Evolutionary conservation across 1,140 invertebrate species (phyloP), one percentile per base, ranked within the genome.

Genomic region (Palaemon carinicauda): DNA sequence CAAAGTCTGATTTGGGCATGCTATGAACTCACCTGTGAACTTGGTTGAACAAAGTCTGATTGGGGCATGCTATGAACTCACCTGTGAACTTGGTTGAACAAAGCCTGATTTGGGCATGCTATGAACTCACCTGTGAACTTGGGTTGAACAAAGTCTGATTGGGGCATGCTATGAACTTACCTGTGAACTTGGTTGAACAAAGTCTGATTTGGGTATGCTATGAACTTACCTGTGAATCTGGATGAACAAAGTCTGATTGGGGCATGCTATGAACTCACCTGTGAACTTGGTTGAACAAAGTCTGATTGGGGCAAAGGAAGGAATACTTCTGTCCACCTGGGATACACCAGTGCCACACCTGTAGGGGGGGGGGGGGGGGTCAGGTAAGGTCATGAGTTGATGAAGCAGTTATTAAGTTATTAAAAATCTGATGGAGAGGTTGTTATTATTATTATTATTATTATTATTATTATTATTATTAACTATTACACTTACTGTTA

Each of bases 261-360:
- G 89, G 82, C 89, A 90, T n/a, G n/a, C n/a, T n/a, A n/a, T n/a
- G 19, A 14, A 27, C 41, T 53, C 19, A 88, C 87, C 87, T 78
- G 52, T 88, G 82, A 21, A 88, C 21, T 52, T 90, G 89, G 82
- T 89, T 89, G 82, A 89, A 90, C 54, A 90, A 82, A 1, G 89
- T 90, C 87, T 82, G 83, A 80, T 90, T 90, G 51, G 89, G 89
- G 82, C 89, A 90, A 4, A 90, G 88, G 80, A 88, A 88, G 19
- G 82, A 82, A 77, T 88, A 88, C 21, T 51, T 52, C 3, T 65
- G 60, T 0, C 33, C 80, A 3, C 80, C 27, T 9, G 95, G 95
- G 33, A 96, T 92, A 90, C 96, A 97, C 96, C 96, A 96, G 89
- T 97, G 96, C 96, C 96, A 97, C 2, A 96, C 95, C 95, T 95